Evolutionary conservation across 2,888 invertebrate genomes (phyloP).

Genomic region (Protonemura montana): DNA sequence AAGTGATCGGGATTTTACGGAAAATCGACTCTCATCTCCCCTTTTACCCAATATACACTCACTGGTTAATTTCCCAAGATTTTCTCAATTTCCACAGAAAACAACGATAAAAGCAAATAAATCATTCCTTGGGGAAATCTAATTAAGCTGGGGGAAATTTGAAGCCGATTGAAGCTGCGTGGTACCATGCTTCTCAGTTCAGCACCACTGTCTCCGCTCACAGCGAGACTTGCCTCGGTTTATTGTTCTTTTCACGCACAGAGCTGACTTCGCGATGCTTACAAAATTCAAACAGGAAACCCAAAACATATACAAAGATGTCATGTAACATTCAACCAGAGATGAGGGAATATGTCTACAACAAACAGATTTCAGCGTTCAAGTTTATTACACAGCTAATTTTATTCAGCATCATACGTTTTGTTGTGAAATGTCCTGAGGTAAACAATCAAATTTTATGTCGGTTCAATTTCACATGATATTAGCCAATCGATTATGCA

Average conservation of each 20-base stretch:
- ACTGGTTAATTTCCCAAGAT: not conserved
- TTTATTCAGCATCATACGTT: not conserved
- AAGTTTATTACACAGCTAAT: not conserved
- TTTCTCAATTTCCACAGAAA: not conserved
- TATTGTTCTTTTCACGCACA: not conserved
- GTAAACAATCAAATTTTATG: not conserved
- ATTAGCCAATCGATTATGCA: not conserved
- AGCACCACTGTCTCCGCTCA: not conserved
- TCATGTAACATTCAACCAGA: not conserved
- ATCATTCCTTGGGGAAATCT: not conserved
- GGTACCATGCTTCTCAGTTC: not conserved
- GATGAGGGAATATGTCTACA: not conserved
- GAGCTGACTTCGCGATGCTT: not conserved
- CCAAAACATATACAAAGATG: slow-evolving; percentile 2
- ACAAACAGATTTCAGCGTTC: not conserved
- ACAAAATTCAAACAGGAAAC: not conserved
- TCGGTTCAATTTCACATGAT: not conserved
- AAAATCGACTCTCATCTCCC: not conserved
- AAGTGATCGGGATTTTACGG: not conserved
- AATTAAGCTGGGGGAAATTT: not conserved
- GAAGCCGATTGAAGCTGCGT: not conserved
- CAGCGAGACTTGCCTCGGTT: not conserved
- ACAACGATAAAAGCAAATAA: not conserved
- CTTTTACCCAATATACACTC: not conserved
- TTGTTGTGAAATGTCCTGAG: not conserved